Evolutionary conservation across 2,797 vertebrate genomes (phyloP).

Genomic region (Malacoctenus gilli): DNA sequence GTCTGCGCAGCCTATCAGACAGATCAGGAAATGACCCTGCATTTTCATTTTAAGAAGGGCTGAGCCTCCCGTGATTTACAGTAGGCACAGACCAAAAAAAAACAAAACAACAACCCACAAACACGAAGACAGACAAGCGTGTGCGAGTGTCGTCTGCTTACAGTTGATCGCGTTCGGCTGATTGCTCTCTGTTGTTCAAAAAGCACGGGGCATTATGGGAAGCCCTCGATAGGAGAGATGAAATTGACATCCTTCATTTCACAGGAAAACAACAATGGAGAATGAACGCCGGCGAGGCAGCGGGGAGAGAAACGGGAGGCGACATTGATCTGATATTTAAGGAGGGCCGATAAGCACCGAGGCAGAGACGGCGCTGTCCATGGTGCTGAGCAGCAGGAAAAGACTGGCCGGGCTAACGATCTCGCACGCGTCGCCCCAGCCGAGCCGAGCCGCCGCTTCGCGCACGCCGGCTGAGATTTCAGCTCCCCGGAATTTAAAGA

Average conservation of each 20-base stretch:
- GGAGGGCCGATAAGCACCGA: not conserved
- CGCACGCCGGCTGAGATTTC: not conserved
- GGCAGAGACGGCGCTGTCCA: constrained; percentile 49
- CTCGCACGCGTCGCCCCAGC: not conserved
- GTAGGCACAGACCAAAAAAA: not conserved
- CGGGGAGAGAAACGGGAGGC: too few relatives aligned
- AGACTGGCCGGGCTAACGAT: not conserved
- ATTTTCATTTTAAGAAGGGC: not conserved
- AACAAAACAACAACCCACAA: too few relatives aligned
- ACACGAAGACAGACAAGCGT: too few relatives aligned
- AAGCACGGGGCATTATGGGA: too few relatives aligned
- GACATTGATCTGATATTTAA: not conserved
- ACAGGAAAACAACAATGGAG: too few relatives aligned
- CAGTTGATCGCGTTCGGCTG: too few relatives aligned
- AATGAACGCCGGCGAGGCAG: too few relatives aligned
- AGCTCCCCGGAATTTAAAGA: not conserved
- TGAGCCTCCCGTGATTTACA: not conserved
- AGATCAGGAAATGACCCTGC: constrained; percentile 3
- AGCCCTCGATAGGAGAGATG: too few relatives aligned
- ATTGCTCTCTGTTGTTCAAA: too few relatives aligned
- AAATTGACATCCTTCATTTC: too few relatives aligned
- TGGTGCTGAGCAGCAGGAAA: constrained; percentile 46
- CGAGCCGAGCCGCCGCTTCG: not conserved
- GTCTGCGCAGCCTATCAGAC: not conserved
- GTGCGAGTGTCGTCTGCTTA: not conserved